Evolutionary conservation across 2,113 vertebrate species (phyloP).

Genomic region (Gobius niger): DNA sequence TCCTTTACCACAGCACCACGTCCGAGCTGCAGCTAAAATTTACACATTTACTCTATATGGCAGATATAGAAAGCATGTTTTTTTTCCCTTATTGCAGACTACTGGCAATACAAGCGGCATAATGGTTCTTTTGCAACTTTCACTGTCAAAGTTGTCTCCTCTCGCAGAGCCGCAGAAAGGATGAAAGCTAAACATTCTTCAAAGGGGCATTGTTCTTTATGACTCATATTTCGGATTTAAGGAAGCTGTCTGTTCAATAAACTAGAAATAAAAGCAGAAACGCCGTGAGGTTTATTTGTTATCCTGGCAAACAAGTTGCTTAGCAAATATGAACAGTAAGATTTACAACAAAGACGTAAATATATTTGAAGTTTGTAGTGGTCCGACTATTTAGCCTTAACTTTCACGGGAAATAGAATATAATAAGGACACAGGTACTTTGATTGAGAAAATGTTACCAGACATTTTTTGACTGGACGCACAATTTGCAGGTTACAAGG

Average conservation of each 20-base stretch:
- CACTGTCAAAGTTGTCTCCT: slow-evolving; percentile 22
- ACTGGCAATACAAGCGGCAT: slow-evolving; percentile 4
- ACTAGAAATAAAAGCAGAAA: slow-evolving; percentile 28
- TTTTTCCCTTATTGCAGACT: not conserved
- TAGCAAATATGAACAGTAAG: slow-evolving; percentile 16
- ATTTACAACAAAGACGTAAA: not conserved
- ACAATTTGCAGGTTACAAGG: too few species aligned
- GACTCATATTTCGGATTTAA: slow-evolving; percentile 37
- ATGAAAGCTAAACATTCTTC: slow-evolving; percentile 41
- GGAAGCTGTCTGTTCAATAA: slow-evolving; percentile 32
- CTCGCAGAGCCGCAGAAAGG: slow-evolving; percentile 7
- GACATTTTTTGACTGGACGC: too few species aligned
- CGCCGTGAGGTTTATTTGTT: slow-evolving; percentile 22
- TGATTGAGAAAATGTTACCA: too few species aligned
- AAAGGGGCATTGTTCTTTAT: slow-evolving; percentile 39
- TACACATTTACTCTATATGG: too few species aligned
- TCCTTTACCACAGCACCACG: slow-evolving; percentile 5
- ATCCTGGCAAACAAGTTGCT: slow-evolving; percentile 30
- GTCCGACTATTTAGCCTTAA: too few species aligned
- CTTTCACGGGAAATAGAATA: too few species aligned
- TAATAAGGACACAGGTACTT: too few species aligned
- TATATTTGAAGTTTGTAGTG: not conserved
- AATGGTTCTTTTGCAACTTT: slow-evolving; percentile 11
- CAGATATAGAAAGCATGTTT: not conserved
- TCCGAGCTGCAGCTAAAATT: slow-evolving; percentile 10